phyloP scores from a whole-genome alignment of 2,888 invertebrate genomes.

The Eremobia ochroleuca region DNA sequence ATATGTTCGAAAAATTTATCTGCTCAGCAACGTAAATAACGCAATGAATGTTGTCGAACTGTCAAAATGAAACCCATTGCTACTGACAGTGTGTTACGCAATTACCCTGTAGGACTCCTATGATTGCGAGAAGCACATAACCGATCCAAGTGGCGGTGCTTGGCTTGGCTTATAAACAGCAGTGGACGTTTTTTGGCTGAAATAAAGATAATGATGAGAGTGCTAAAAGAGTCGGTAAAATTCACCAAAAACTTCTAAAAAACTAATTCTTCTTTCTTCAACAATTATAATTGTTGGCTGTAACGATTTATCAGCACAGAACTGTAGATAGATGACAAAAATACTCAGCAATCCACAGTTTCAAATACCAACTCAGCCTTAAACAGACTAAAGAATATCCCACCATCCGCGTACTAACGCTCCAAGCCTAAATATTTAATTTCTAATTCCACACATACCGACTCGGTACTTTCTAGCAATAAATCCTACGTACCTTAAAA shows the following conservation, averaged over 20 bases:
- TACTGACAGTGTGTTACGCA: too few species aligned
- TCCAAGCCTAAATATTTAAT: constrained; percentile 57
- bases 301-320: background rate
- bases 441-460: constrained; percentile 59
- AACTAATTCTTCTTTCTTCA: background rate
- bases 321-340: background rate
- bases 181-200: too few species aligned
- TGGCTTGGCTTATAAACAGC: too few species aligned
- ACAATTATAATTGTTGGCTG: background rate
- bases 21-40: too few species aligned
- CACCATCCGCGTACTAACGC: constrained; percentile 4
- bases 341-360: background rate
- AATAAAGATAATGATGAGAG: too few species aligned
- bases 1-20: too few species aligned
- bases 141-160: too few species aligned
- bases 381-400: constrained; percentile 19
- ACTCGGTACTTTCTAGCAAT: constrained; percentile 21
- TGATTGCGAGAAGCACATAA: too few species aligned
- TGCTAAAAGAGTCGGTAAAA: background rate
- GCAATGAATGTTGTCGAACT: too few species aligned
- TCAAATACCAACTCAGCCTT: background rate
- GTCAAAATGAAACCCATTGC: too few species aligned
- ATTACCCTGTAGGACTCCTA: too few species aligned
- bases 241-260: too few species aligned
- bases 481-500: constrained; percentile 85